Conservation (phyloP, 1,140 invertebrate genomes). For the Asbolus verrucosus region DNA sequence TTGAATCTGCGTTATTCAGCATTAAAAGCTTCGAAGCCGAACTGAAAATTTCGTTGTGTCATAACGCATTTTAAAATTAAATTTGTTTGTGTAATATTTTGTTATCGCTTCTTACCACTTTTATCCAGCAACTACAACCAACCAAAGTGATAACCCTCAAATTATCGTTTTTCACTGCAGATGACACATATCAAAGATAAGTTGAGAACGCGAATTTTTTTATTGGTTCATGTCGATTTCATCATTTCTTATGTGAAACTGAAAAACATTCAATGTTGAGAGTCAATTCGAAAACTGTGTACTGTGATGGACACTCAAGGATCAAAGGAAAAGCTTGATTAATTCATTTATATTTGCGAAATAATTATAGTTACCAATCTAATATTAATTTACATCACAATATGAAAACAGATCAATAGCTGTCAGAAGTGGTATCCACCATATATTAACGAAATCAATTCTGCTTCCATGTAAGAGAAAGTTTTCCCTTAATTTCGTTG, state of each 20-base stretch:
- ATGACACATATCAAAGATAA: constrained; percentile 38
- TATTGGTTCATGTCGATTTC: constrained; percentile 28
- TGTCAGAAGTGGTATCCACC: too few species aligned
- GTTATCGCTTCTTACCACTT: constrained; percentile 27
- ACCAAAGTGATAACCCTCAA: constrained; percentile 32
- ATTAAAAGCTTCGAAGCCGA: neutral
- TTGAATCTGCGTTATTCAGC: too few species aligned
- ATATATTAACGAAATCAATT: neutral
- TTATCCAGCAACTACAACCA: constrained; percentile 27
- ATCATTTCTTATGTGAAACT: neutral
- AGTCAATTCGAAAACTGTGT: constrained; percentile 7
- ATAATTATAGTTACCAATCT: constrained; percentile 21
- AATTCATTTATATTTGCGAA: constrained; percentile 20
- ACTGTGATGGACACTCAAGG: constrained; percentile 4
- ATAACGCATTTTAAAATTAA: neutral
- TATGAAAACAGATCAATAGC: constrained; percentile 13
- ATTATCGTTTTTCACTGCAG: constrained; percentile 36
- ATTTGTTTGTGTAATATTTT: constrained; percentile 30
- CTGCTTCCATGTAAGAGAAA: neutral
- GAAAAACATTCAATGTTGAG: constrained; percentile 12
- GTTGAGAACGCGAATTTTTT: constrained; percentile 26
- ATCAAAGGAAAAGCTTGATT: constrained; percentile 18
- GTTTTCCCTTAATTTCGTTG: constrained; percentile 1
- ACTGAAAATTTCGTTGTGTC: neutral
- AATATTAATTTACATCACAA: constrained; percentile 15